Percentiles rank a stretch among this genome's conserved stretches.
Conservation (phyloP, 2,113 vertebrate genomes). For the Mesocricetus auratus region DNA sequence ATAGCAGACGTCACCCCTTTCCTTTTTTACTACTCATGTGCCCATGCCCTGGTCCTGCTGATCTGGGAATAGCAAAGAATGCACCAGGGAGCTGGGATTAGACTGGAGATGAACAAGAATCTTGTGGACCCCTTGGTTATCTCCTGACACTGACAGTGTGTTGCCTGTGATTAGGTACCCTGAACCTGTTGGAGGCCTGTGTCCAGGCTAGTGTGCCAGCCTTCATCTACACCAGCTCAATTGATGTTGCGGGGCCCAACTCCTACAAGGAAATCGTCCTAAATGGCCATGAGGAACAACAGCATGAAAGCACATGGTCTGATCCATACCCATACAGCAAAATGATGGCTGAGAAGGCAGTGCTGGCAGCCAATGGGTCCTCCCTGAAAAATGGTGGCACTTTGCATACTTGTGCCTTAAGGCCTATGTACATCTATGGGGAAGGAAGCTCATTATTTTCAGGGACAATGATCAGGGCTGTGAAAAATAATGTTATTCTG, state of each 20-base stretch:
- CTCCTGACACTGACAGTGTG: background rate
- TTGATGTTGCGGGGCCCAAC: slow-evolving; percentile 95
- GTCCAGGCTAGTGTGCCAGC: slow-evolving; percentile 87
- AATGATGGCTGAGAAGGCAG: slow-evolving; percentile 89
- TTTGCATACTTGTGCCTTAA: slow-evolving; percentile 91
- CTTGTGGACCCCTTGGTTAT: too few species aligned
- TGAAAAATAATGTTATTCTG: slow-evolving; percentile 85
- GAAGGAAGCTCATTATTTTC: slow-evolving; percentile 90
- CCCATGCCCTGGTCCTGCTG: background rate
- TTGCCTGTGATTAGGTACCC: slow-evolving; percentile 88
- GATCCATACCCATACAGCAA: slow-evolving; percentile 92
- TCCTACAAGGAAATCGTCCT: slow-evolving; percentile 88
- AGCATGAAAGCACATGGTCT: slow-evolving; percentile 81
- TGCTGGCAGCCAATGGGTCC: slow-evolving; percentile 88
- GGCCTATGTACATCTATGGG: slow-evolving; percentile 95
- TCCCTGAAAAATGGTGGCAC: slow-evolving; percentile 81
- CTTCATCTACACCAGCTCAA: slow-evolving; percentile 94
- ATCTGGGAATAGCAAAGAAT: accelerated
- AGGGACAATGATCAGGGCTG: slow-evolving; percentile 82
- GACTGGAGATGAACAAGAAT: too few species aligned
- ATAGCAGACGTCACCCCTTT: background rate
- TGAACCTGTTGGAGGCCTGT: slow-evolving; percentile 91
- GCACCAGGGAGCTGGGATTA: accelerated
- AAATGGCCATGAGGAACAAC: slow-evolving; percentile 89
- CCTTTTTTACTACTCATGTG: background rate